Percentiles rank a stretch among this genome's conserved stretches.
phyloP scores from a whole-genome alignment of 2,888 invertebrate species.

The Sesia apiformis region DNA sequence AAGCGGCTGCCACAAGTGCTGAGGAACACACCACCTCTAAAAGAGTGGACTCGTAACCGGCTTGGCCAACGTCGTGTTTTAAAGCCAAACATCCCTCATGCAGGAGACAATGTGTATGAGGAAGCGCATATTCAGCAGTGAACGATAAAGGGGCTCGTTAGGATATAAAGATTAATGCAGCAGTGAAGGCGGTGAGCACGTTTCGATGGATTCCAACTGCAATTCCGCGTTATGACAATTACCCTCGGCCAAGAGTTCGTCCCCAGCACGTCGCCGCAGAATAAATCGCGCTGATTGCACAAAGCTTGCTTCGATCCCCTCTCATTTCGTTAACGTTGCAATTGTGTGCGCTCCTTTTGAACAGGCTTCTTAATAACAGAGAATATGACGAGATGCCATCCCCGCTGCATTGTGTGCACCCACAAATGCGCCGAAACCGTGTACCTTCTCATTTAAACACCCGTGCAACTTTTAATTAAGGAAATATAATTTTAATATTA shows the following conservation, averaged over 20 bases:
- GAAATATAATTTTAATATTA: conserved; percentile 9
- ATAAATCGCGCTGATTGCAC: conserved; percentile 67
- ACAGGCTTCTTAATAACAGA: conserved; percentile 47
- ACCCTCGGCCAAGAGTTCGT: conserved; percentile 31
- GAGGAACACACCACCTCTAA: no score
- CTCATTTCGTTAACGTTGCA: conserved; percentile 63
- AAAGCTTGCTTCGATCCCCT: conserved; percentile 56
- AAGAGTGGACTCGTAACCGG: no score
- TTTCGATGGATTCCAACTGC: conserved; percentile 24
- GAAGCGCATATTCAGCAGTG: no score
- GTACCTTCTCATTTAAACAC: conserved; percentile 9
- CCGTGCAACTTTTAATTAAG: conserved; percentile 11
- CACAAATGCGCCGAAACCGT: conserved; percentile 1
- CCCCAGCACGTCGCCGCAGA: conserved; percentile 30
- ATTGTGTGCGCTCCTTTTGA: conserved; percentile 38
- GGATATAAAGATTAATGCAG: not conserved
- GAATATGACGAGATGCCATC: conserved; percentile 35
- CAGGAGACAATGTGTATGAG: no score
- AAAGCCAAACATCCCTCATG: no score
- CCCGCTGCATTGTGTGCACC: conserved; percentile 19
- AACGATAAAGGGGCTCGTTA: no score
- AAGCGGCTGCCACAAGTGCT: no score
- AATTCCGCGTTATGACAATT: conserved; percentile 35
- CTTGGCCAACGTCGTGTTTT: no score
- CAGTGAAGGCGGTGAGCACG: conserved; percentile 19